Percentiles rank a stretch among this genome's conserved stretches.
Conservation (phyloP, 2,113 vertebrate species). For the Ceyx cyanopectus region DNA sequence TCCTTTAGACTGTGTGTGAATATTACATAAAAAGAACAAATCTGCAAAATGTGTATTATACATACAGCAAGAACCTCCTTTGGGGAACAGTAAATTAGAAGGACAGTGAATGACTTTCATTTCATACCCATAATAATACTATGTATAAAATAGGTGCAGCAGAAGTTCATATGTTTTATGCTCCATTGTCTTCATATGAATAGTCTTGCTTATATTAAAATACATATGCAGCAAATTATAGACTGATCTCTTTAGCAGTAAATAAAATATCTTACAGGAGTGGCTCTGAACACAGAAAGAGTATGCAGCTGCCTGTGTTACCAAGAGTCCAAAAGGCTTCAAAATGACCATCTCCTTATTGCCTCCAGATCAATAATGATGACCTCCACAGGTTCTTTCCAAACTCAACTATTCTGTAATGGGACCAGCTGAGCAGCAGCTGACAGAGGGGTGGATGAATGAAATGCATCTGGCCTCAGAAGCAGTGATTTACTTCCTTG, state of each 20-base stretch:
- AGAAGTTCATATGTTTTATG: background rate
- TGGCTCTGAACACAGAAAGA: background rate
- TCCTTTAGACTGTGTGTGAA: background rate
- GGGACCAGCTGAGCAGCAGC: background rate
- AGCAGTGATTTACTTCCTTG: fast-evolving
- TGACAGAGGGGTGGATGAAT: background rate
- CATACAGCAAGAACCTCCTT: background rate
- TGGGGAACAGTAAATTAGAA: background rate
- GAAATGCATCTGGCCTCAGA: background rate
- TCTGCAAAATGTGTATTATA: background rate
- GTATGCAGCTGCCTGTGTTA: background rate
- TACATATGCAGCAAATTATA: background rate
- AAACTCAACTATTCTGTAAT: background rate
- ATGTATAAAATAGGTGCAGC: background rate
- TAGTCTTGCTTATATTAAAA: background rate
- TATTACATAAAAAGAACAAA: conserved; percentile 3
- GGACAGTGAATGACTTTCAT: background rate
- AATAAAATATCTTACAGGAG: background rate
- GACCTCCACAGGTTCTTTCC: background rate
- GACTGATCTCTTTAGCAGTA: background rate
- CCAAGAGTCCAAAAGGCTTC: background rate
- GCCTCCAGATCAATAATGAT: background rate
- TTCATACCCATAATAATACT: background rate
- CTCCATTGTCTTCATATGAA: background rate
- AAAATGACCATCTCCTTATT: background rate